phyloP scores from a whole-genome alignment of 2,797 vertebrate genomes.

The Macrochelys suwanniensis region DNA sequence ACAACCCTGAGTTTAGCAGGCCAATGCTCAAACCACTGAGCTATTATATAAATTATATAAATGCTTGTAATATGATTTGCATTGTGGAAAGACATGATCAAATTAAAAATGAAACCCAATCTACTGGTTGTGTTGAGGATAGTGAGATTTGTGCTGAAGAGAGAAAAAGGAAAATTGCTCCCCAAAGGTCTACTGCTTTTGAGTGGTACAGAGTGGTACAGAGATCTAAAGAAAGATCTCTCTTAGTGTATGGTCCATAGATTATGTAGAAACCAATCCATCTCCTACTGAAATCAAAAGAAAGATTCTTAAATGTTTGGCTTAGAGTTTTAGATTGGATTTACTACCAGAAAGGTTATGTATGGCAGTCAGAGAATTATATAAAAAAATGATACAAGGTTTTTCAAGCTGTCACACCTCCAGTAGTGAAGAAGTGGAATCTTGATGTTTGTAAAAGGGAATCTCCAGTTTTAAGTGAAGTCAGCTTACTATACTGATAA shows the following conservation, averaged over 20 bases:
- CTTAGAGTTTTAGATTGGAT: neutral
- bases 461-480: neutral
- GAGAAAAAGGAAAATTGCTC: neutral
- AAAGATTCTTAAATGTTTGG: neutral
- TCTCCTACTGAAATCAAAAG: neutral
- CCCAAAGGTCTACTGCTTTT: neutral
- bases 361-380: neutral
- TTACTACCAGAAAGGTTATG: accelerated
- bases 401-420: neutral
- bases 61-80: neutral
- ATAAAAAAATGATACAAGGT: neutral
- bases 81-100: neutral
- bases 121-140: neutral
- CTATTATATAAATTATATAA: neutral
- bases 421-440: neutral
- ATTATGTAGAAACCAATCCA: neutral
- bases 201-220: neutral
- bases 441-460: neutral
- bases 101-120: neutral
- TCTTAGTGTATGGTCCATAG: neutral
- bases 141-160: neutral
- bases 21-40: too few relatives aligned
- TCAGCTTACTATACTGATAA: constrained; percentile 24
- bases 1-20: too few relatives aligned
- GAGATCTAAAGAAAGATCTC: neutral